These are phyloP conservation scores for Priocnemis perturbator DNA, from an alignment of 2,888 invertebrate species.

Conservation along the genomic window DNA sequence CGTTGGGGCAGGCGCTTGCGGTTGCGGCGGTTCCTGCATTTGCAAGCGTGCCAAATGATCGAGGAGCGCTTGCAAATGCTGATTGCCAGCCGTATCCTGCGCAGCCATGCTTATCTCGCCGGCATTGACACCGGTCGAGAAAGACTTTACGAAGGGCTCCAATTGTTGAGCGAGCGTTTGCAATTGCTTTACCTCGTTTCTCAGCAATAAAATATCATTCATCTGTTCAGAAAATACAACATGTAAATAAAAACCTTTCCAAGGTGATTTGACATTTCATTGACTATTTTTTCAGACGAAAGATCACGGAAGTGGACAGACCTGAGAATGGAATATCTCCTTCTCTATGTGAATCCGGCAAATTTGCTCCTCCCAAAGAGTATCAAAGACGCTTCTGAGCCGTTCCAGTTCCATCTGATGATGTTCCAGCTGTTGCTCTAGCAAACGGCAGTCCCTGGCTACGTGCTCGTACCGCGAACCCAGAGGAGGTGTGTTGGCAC, in stretches of 20 bases:
- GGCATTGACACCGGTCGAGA: slow-evolving; percentile 72
- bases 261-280: too few relatives aligned
- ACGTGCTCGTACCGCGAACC: slow-evolving; percentile 77
- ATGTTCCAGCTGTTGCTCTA: slow-evolving; percentile 80
- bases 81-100: slow-evolving; percentile 75
- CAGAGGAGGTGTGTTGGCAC: slow-evolving; percentile 76
- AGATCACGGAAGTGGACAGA: slow-evolving; percentile 41
- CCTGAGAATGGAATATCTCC: slow-evolving; percentile 80
- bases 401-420: slow-evolving; percentile 80
- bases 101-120: slow-evolving; percentile 68
- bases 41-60: slow-evolving; percentile 77
- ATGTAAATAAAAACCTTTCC: too few relatives aligned
- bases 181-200: slow-evolving; percentile 81
- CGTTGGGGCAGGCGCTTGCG: slow-evolving; percentile 61
- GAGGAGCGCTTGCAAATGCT: slow-evolving; percentile 77
- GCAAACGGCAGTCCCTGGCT: slow-evolving; percentile 78
- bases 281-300: too few relatives aligned
- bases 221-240: slow-evolving; percentile 73
- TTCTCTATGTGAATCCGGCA: slow-evolving; percentile 84
- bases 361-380: slow-evolving; percentile 85
- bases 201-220: slow-evolving; percentile 81
- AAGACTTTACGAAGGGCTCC: slow-evolving; percentile 81
- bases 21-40: slow-evolving; percentile 65
- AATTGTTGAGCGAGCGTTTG: slow-evolving; percentile 80
- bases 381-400: slow-evolving; percentile 79